Conservation (phyloP, 2,888 invertebrate species). For the Taphrorychus bicolor region DNA sequence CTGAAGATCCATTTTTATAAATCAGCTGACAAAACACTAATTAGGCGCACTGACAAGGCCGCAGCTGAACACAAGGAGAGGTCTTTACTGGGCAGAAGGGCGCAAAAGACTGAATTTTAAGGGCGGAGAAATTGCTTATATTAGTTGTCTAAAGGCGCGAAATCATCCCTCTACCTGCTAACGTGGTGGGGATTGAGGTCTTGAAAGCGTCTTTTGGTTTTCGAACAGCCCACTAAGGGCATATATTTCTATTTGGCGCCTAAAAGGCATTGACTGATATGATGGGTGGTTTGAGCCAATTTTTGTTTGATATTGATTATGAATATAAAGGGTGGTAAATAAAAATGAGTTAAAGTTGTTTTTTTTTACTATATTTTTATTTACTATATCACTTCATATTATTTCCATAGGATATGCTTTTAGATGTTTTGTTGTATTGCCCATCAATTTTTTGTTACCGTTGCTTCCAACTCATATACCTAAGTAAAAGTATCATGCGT, state of each 20-base stretch:
- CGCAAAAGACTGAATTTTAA: constrained; percentile 25
- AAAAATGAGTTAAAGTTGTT: too few relatives aligned
- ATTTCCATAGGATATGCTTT: too few relatives aligned
- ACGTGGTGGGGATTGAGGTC: constrained; percentile 13
- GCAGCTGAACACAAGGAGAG: background rate
- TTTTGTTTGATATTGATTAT: too few relatives aligned
- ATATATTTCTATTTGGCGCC: constrained; percentile 5
- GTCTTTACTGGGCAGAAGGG: constrained; percentile 11
- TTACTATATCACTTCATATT: too few relatives aligned
- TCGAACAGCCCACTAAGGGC: background rate
- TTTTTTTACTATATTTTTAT: too few relatives aligned
- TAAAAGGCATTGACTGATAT: constrained; percentile 2
- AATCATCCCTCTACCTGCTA: constrained; percentile 32
- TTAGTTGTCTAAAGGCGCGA: constrained; percentile 27
- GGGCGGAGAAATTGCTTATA: constrained; percentile 20
- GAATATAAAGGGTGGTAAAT: too few relatives aligned
- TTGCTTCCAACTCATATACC: too few relatives aligned
- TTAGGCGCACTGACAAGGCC: background rate
- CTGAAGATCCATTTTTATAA: constrained; percentile 11
- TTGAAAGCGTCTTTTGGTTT: constrained; percentile 19
- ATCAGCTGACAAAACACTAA: constrained; percentile 12
- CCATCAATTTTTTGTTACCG: too few relatives aligned
- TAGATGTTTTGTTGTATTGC: too few relatives aligned
- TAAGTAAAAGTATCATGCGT: too few relatives aligned
- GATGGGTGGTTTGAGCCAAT: background rate